Evolutionary conservation across 2,113 vertebrate genomes (phyloP), one percentile per base, ranked within the genome.

Genomic region (Apteryx mantelli): DNA sequence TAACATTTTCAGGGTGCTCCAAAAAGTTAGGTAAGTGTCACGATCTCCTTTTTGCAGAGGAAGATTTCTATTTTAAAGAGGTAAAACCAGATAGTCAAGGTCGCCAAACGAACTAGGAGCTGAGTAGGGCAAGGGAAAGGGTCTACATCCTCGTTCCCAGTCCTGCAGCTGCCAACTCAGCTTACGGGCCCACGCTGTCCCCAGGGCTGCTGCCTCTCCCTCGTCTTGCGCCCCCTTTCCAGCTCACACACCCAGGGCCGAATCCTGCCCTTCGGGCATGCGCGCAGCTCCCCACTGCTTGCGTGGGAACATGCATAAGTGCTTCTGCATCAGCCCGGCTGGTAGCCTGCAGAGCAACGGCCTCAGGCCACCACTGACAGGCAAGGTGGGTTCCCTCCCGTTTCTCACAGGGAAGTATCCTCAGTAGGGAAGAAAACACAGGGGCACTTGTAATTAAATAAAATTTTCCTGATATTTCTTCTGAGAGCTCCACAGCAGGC

Each of bases 301-400:
- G 26, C 63, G 56, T 1, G 3, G 55, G 12, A 60, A 55, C 52
- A 22, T 4, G 13, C 44, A 78, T 38, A 40, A 16, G 11, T 26
- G 16, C n/a, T 56, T 46, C 42, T 55, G 8, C 11, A 36, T 25
- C 56, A 73, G 65, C 44, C 44, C 44, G 44, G 44, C 44, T 46
- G 44, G 44, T 46, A 46, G 13, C 15, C 44, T 13, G 14, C 15
- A 14, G 44, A 46, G 15, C 44, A 46, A 46, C 14, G 15, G 44
- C 32, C 26, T 71, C 44, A 5, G 9, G 9, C 26, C 1, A 0
- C 0, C 10, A 82, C 42, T 0, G 0, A 91, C 9, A 3, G 8
- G 34, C 26, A 75, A 48, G n/a, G 38, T 63, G 85, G 66, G 18
- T 60, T 80, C 19, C 36, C 26, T 1, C 1, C 63, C 42, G 40